Evolutionary conservation across 1,140 invertebrate genomes (phyloP), one percentile per base, ranked within the genome.

Genomic region (Lepidurus arcticus): DNA sequence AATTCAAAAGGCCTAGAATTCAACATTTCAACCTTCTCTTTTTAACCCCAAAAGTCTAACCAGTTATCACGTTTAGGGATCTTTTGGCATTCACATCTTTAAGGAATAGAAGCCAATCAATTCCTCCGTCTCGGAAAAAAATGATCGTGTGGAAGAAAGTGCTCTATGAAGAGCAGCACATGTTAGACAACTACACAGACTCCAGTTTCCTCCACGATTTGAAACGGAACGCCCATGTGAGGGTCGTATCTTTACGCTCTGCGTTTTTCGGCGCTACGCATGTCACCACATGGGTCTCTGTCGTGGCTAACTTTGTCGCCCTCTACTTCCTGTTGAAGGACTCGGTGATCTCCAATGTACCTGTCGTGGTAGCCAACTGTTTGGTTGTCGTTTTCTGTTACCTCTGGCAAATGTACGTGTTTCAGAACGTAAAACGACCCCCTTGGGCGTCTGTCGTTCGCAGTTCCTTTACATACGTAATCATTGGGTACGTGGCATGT

Each of bases 401-500:
- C 44, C 24, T 73, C 11, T 80, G 82, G 80, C 80, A 43, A 47
- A 79, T 13, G 44, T 65, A 42, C 42, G 86, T 81, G 13, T 85
- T 44, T 85, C 84, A 79, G 86, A 76, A 11, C n/a, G 45, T n/a
- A 44, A 42, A 53, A n/a, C 26, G 7, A n/a, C 21, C 26, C 13
- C 76, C 42, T 34, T 76, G 34, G 47, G 76, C 10, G 76, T 65
- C 53, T 13, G 53, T 21, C 21, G 53, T 21, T 16, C 53, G 53
- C 53, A 65, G 84, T 73, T 81, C 81, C 26, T 21, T 85, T 10
- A 91, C 94, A 34, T 97, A 95, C 83, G 83, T 95, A 5, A 88
- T 91, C 0, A 92, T 96, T 83, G 93, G 93, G 34, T 95, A 93
- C 82, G 88, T 94, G 53, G 87, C 97, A 74, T 96, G 94, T 0